Conservation (phyloP, 2,797 vertebrate genomes). For the Thamnophis elegans region DNA sequence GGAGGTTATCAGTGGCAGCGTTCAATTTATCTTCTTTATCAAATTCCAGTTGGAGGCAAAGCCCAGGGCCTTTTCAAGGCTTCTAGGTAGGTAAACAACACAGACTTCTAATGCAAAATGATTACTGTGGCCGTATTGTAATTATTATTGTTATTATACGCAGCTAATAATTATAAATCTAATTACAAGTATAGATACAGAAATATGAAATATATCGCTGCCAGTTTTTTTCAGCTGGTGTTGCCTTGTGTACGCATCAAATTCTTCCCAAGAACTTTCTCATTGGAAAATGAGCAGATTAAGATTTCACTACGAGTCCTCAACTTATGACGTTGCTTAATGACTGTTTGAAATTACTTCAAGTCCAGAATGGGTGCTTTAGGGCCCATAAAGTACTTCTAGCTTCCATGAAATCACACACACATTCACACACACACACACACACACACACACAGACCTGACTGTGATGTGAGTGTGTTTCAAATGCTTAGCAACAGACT, state of each 20-base stretch:
- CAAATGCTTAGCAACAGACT: too few species aligned
- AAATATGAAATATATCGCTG: not conserved
- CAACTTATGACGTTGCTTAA: not conserved
- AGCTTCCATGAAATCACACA: too few species aligned
- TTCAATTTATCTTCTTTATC: not conserved
- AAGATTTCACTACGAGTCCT: not conserved
- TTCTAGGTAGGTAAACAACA: not conserved
- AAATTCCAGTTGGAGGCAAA: not conserved
- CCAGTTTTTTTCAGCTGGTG: too few species aligned
- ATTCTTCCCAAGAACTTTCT: not conserved
- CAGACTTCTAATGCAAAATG: not conserved
- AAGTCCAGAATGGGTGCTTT: not conserved
- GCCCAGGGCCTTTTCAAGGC: not conserved
- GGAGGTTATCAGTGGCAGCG: constrained; percentile 29
- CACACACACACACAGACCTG: too few species aligned
- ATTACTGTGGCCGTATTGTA: not conserved
- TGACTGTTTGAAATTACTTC: not conserved
- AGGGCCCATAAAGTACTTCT: not conserved
- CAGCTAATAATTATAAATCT: not conserved
- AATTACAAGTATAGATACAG: not conserved
- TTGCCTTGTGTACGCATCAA: not conserved
- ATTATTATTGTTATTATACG: not conserved
- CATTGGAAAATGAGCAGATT: not conserved
- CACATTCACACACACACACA: too few species aligned
- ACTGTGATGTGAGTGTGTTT: too few species aligned